phyloP scores from a whole-genome alignment of 2,797 vertebrate species.

The Glyptemys insculpta region DNA sequence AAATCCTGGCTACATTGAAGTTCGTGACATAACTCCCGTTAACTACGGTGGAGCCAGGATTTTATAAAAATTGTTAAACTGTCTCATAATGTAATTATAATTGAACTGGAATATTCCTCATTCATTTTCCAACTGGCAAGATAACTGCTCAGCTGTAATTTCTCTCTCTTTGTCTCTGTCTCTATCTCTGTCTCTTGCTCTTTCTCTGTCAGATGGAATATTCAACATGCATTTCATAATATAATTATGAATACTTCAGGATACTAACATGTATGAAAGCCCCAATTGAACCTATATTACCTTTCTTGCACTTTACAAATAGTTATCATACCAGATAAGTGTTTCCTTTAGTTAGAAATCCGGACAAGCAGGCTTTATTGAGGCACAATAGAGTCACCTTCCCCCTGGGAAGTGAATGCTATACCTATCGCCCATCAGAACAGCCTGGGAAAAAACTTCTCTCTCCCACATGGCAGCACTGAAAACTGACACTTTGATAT shows the following conservation, averaged over 20 bases:
- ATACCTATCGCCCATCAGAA: background rate
- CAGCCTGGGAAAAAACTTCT: background rate
- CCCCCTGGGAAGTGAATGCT: background rate
- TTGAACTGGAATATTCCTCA: background rate
- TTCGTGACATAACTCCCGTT: background rate
- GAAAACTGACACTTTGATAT: background rate
- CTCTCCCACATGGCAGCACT: background rate
- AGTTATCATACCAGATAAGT: background rate
- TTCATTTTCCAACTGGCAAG: conserved; percentile 7
- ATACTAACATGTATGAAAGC: background rate
- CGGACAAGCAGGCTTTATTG: background rate
- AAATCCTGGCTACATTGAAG: background rate
- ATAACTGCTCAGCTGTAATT: background rate
- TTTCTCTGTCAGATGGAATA: background rate
- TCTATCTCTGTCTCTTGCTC: accelerated
- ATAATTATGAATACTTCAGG: background rate
- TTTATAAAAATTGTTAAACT: background rate
- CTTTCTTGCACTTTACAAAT: background rate
- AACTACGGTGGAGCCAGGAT: background rate
- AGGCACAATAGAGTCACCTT: background rate
- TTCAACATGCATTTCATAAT: background rate
- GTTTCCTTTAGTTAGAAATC: background rate
- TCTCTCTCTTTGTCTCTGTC: background rate
- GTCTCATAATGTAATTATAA: background rate
- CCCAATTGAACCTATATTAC: background rate